A percentile compares a stretch with the other conserved stretches of the same genome.
These are phyloP conservation scores for Aspidiotus rigidus DNA, from an alignment of 2,888 invertebrate genomes.

Conservation along the genomic window DNA sequence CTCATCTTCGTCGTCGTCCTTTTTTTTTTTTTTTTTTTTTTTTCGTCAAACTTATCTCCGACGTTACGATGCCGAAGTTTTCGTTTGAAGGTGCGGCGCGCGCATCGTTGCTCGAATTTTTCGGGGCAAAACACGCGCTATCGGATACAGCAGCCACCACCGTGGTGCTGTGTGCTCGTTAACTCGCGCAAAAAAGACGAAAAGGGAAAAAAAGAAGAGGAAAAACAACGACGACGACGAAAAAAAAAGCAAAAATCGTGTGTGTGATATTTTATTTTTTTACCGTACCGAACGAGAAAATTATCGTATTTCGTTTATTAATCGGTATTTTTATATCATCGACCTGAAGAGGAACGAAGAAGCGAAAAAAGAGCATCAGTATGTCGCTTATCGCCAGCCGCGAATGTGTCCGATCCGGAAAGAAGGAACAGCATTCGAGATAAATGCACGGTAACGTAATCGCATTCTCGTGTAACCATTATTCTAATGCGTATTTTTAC, in stretches of 20 bases:
- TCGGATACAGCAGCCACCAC: slow-evolving; percentile 23
- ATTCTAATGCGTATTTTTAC: too few relatives aligned
- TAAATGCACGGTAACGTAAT: too few relatives aligned
- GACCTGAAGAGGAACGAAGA: too few relatives aligned
- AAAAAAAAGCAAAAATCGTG: background rate
- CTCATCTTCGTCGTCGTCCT: background rate
- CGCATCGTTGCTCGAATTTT: slow-evolving; percentile 21
- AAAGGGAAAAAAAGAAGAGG: background rate
- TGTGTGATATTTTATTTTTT: background rate
- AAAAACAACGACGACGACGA: too few relatives aligned
- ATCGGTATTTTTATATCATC: too few relatives aligned
- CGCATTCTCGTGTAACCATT: too few relatives aligned
- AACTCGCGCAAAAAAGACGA: slow-evolving; percentile 23
- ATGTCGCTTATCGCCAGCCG: background rate
- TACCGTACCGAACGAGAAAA: too few relatives aligned
- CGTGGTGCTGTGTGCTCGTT: slow-evolving; percentile 29
- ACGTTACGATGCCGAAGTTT: slow-evolving; percentile 15
- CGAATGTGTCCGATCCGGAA: background rate
- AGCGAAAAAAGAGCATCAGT: too few relatives aligned
- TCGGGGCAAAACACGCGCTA: slow-evolving; percentile 27
- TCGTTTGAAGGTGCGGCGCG: slow-evolving; percentile 16
- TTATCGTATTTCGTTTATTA: too few relatives aligned
- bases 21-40: background rate
- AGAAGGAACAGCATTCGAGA: too few relatives aligned
- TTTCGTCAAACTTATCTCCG: background rate